Evolutionary conservation across 30 jellyfish, hydroid and myxozoan species (phyloP).

Genomic region (Haliclystus octoradiatus): DNA sequence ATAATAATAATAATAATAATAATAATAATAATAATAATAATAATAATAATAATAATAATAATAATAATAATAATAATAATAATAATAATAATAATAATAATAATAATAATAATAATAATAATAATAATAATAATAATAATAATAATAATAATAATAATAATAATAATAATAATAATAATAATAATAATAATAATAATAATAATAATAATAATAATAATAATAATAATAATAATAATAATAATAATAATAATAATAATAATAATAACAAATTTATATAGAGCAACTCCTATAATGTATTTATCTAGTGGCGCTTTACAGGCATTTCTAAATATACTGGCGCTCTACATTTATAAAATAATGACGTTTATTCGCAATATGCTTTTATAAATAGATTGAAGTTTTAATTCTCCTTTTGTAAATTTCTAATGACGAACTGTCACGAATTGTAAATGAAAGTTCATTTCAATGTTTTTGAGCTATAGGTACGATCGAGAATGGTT

Average conservation of each 20-base stretch:
- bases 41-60: background rate
- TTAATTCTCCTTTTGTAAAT: too few species aligned
- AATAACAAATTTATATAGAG: too few species aligned
- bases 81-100: background rate
- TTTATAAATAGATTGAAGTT: too few species aligned
- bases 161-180: background rate
- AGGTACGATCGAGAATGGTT: too few species aligned
- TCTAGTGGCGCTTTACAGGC: too few species aligned
- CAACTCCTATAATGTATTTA: too few species aligned
- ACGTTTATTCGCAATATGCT: too few species aligned
- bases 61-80: background rate
- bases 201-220: background rate
- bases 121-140: background rate
- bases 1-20: background rate
- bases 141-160: background rate
- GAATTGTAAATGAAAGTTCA: too few species aligned
- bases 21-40: background rate
- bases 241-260: background rate
- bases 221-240: background rate
- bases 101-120: background rate
- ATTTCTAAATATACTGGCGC: too few species aligned
- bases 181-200: background rate
- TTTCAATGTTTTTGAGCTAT: too few species aligned
- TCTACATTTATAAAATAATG: too few species aligned
- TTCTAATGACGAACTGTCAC: too few species aligned